These are phyloP conservation scores for Poecilia velifera DNA, from an alignment of 2,797 vertebrate genomes.

Conservation along the genomic window DNA sequence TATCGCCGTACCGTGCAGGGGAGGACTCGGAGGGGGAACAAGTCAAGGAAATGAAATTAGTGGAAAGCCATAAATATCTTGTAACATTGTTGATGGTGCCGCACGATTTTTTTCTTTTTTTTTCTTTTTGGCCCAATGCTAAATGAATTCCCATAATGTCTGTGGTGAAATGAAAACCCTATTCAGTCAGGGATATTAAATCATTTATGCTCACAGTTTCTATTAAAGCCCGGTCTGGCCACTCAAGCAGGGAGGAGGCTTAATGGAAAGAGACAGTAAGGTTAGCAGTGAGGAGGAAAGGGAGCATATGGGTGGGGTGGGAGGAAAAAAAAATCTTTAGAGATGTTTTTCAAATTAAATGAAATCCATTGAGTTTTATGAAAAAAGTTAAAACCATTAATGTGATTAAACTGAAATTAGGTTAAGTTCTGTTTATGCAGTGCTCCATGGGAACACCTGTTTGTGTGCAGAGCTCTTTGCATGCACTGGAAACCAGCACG, in stretches of 20 bases:
- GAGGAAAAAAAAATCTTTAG: background rate
- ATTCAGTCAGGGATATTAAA: conserved; percentile 43
- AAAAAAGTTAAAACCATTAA: conserved; percentile 22
- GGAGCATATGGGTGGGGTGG: background rate
- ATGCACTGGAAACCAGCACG: conserved; percentile 21
- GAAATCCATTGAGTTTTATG: conserved; percentile 12
- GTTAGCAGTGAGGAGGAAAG: conserved; percentile 10
- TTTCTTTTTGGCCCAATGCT: conserved; percentile 22
- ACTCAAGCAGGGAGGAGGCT: conserved; percentile 28
- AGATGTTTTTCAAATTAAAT: conserved; percentile 22
- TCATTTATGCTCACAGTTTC: conserved; percentile 26
- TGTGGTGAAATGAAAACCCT: conserved; percentile 37
- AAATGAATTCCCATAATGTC: conserved; percentile 46
- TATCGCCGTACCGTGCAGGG: conserved; percentile 8
- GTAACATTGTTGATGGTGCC: conserved; percentile 31
- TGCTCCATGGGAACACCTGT: conserved; percentile 12
- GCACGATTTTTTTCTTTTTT: conserved; percentile 6
- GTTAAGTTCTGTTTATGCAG: conserved; percentile 11
- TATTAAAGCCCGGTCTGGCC: conserved; percentile 35
- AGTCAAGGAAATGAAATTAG: conserved; percentile 43
- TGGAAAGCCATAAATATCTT: conserved; percentile 40
- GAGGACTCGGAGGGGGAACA: conserved; percentile 28
- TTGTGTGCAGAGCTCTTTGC: conserved; percentile 19
- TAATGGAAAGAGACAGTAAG: conserved; percentile 18
- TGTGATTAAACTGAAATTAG: conserved; percentile 14